Conservation (phyloP, 2,113 vertebrate species). For the Ascaphus truei region DNA sequence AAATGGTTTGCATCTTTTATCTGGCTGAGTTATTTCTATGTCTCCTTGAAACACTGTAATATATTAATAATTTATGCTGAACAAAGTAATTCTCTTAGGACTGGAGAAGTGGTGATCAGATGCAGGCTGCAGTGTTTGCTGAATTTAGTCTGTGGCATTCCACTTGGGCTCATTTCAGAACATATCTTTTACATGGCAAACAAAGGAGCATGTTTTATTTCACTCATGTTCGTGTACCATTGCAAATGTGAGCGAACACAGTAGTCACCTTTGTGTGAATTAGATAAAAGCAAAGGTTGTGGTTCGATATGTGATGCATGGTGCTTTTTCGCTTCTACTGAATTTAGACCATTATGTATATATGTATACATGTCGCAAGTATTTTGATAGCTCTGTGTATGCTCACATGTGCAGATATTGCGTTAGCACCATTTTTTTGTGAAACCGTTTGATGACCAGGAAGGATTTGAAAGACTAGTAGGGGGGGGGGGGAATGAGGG, state of each 20-base stretch:
- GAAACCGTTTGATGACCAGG: too few relatives aligned
- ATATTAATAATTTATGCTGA: conserved; percentile 62
- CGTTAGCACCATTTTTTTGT: too few relatives aligned
- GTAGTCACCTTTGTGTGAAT: too few relatives aligned
- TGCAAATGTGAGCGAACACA: not conserved
- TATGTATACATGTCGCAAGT: too few relatives aligned
- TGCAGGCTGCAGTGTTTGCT: conserved; percentile 11
- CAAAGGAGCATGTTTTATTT: not conserved
- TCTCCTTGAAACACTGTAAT: conserved; percentile 48
- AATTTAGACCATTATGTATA: too few relatives aligned
- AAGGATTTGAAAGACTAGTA: too few relatives aligned
- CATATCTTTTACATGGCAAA: not conserved
- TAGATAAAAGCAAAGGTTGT: too few relatives aligned
- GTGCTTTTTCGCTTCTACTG: too few relatives aligned
- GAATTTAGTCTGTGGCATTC: not conserved
- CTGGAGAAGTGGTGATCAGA: not conserved
- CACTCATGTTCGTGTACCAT: not conserved
- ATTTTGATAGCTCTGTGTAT: too few relatives aligned
- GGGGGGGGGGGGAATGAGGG: too few relatives aligned
- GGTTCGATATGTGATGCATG: too few relatives aligned
- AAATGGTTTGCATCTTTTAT: conserved; percentile 40
- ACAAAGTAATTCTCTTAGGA: conserved; percentile 41
- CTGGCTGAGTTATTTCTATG: conserved; percentile 45
- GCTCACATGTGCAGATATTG: too few relatives aligned
- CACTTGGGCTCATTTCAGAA: not conserved